phyloP scores from a whole-genome alignment of 2,797 vertebrate genomes.

The Bovichtus diacanthus region DNA sequence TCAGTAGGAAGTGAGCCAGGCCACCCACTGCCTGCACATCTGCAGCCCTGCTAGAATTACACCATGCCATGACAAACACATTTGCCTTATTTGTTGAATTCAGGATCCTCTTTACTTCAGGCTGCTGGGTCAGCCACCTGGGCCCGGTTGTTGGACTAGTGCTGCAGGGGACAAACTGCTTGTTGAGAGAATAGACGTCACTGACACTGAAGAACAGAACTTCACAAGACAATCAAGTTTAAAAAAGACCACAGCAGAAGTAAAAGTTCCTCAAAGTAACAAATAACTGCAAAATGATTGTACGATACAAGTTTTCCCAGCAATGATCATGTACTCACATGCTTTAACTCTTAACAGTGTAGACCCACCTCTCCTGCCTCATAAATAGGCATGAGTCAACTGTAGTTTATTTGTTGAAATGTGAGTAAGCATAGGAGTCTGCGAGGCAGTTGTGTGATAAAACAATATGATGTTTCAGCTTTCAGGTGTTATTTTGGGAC shows the following conservation, averaged over 20 bases:
- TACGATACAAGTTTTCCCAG: not conserved
- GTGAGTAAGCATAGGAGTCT: not conserved
- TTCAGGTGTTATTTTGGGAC: not conserved
- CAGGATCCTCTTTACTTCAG: constrained; percentile 7
- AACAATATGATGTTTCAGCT: not conserved
- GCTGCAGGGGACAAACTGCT: not conserved
- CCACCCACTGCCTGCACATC: constrained; percentile 61
- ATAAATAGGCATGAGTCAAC: not conserved
- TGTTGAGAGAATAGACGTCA: not conserved
- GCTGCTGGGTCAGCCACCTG: constrained; percentile 50
- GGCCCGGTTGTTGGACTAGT: constrained; percentile 12
- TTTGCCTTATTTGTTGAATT: constrained; percentile 47
- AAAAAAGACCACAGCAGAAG: not conserved
- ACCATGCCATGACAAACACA: constrained; percentile 30
- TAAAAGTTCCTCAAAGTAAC: not conserved
- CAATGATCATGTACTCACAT: not conserved
- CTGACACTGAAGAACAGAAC: not conserved
- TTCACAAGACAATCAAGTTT: not conserved
- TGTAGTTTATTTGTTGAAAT: not conserved
- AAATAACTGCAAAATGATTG: too few species aligned
- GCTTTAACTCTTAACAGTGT: not conserved
- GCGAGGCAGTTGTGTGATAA: not conserved
- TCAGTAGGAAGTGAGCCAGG: constrained; percentile 50
- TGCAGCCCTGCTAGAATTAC: constrained; percentile 64
- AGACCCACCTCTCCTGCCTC: not conserved